Conservation (phyloP, 1,140 invertebrate genomes). For the Hylyphantes graminicola region DNA sequence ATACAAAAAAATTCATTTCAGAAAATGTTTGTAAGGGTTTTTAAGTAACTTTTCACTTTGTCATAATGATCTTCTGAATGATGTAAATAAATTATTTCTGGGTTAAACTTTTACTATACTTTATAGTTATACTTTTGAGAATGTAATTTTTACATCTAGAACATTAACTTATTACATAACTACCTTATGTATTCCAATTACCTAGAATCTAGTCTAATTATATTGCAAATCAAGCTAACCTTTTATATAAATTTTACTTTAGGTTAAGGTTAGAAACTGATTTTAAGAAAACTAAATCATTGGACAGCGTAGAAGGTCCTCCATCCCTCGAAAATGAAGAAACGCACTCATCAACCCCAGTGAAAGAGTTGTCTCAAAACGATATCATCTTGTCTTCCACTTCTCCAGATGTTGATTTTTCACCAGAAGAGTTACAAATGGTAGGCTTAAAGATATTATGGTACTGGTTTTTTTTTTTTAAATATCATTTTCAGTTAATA, state of each 20-base stretch:
- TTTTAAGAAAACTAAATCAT: conserved; percentile 40
- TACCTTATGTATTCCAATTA: no score
- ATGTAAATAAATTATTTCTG: no score
- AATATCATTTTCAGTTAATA: no score
- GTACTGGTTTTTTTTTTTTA: no score
- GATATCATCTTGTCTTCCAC: neutral
- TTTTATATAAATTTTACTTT: neutral
- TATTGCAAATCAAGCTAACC: neutral
- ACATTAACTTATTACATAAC: no score
- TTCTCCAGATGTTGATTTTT: conserved; percentile 73
- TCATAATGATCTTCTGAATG: no score
- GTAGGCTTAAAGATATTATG: conserved; percentile 65
- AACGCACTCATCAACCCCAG: neutral
- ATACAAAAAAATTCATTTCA: neutral
- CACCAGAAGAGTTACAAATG: conserved; percentile 89
- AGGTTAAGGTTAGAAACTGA: conserved; percentile 55
- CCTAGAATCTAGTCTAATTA: neutral
- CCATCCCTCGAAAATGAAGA: neutral
- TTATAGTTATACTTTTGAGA: no score
- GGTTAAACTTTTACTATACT: no score
- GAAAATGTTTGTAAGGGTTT: no score
- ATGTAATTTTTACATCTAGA: no score
- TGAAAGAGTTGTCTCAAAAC: conserved; percentile 2
- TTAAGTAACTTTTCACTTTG: no score
- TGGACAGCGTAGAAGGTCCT: neutral